These are phyloP conservation scores for Manis pentadactyla DNA, from an alignment of 2,797 vertebrate species.

Conservation along the genomic window DNA sequence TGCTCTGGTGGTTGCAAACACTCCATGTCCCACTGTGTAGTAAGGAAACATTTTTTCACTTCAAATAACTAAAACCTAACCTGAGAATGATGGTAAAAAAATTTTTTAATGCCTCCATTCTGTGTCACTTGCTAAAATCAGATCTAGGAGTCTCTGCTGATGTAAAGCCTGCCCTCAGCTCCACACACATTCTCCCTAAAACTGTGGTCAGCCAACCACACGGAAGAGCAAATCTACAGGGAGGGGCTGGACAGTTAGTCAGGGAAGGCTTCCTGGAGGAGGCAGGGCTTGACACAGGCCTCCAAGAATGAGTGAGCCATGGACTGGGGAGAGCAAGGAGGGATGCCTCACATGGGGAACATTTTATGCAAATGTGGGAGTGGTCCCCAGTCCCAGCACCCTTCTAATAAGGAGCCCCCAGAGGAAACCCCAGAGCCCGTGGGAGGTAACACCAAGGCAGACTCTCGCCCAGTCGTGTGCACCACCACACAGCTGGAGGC, in stretches of 20 bases:
- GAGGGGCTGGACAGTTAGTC: background rate
- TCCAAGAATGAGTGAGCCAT: background rate
- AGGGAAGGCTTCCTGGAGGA: background rate
- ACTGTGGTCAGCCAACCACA: background rate
- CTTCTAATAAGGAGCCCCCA: background rate
- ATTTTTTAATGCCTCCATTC: background rate
- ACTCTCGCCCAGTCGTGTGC: too few relatives aligned
- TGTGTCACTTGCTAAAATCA: conserved; percentile 19
- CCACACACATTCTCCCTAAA: background rate
- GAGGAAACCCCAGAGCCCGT: background rate
- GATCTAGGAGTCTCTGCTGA: background rate
- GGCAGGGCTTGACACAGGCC: background rate
- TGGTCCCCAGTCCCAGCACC: background rate
- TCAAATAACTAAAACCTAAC: conserved; percentile 31
- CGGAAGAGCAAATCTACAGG: background rate
- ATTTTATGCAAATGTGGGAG: background rate
- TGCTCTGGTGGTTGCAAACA: background rate
- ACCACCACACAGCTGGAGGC: background rate
- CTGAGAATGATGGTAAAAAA: background rate
- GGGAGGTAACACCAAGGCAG: background rate
- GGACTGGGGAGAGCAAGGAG: background rate
- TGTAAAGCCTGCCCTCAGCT: background rate
- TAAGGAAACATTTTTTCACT: background rate
- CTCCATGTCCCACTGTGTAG: background rate
- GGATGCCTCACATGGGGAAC: background rate